A percentile compares a stretch with the other conserved stretches of the same genome.
Evolutionary conservation across 2,113 vertebrate genomes (phyloP).

Genomic region (Centropus unirufus): DNA sequence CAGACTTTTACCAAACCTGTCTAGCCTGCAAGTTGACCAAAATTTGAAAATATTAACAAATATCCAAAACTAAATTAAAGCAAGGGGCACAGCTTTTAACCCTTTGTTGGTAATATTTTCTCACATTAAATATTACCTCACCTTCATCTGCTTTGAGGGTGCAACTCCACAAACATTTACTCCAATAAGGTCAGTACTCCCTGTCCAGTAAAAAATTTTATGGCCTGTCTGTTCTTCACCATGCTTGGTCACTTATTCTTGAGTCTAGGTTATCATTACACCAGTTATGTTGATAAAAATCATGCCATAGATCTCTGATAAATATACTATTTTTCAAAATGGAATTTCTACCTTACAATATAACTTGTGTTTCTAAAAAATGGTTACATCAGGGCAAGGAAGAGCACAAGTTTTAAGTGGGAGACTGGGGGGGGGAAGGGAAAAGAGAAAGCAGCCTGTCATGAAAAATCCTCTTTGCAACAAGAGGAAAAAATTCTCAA

Average conservation of each 20-base stretch:
- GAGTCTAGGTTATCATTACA: neutral
- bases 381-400: neutral
- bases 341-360: neutral
- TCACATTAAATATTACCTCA: neutral
- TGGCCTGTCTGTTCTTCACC: neutral
- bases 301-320: neutral
- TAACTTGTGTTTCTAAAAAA: neutral
- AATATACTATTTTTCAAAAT: neutral
- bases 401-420: neutral
- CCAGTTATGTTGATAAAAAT: neutral
- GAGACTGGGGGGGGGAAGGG: neutral
- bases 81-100: neutral
- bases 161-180: neutral
- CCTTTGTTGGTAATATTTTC: neutral
- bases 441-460: neutral
- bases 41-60: neutral
- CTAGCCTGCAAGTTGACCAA: neutral
- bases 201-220: neutral
- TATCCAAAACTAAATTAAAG: neutral
- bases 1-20: neutral
- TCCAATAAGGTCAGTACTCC: neutral
- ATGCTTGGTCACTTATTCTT: neutral
- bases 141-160: neutral
- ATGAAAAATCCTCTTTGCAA: neutral
- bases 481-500: neutral